Evolutionary conservation across 2,797 vertebrate species (phyloP).

Genomic region (Loris lydekkerianus): DNA sequence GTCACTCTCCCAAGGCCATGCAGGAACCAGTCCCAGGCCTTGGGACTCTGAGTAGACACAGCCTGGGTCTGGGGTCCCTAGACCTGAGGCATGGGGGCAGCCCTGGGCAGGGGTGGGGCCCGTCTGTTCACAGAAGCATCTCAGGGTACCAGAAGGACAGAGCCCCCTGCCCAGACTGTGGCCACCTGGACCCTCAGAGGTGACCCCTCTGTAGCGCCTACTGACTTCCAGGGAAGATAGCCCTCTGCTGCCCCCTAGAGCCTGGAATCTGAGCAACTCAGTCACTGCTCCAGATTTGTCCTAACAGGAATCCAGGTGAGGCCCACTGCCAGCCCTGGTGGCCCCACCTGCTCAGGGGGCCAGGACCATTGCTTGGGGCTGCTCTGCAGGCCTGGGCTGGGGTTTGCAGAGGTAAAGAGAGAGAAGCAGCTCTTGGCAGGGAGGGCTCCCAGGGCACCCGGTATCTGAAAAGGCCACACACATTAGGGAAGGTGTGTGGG

Average conservation of each 20-base stretch:
- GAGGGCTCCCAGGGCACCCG: accelerated
- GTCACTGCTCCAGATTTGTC: accelerated
- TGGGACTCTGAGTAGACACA: accelerated
- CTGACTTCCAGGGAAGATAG: conserved; percentile 56
- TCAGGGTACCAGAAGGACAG: background rate
- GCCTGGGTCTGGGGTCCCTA: background rate
- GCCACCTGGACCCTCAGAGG: background rate
- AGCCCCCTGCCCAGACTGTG: background rate
- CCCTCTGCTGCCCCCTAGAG: conserved; percentile 87
- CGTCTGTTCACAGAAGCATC: background rate
- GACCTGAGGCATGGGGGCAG: accelerated
- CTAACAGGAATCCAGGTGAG: accelerated
- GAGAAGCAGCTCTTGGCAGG: background rate
- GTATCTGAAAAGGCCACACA: too few relatives aligned
- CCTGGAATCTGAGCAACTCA: background rate
- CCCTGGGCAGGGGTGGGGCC: accelerated
- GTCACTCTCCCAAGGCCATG: accelerated
- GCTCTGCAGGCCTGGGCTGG: background rate
- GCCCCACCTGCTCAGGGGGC: background rate
- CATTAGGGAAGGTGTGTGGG: background rate
- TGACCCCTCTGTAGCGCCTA: accelerated
- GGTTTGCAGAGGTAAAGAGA: accelerated
- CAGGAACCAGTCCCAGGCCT: background rate
- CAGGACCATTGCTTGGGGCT: accelerated
- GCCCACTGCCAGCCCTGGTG: accelerated